A percentile compares a stretch with the other conserved stretches of the same genome.
Evolutionary conservation across 2,888 invertebrate species (phyloP).

Genomic region (Pyrochroa serraticornis): DNA sequence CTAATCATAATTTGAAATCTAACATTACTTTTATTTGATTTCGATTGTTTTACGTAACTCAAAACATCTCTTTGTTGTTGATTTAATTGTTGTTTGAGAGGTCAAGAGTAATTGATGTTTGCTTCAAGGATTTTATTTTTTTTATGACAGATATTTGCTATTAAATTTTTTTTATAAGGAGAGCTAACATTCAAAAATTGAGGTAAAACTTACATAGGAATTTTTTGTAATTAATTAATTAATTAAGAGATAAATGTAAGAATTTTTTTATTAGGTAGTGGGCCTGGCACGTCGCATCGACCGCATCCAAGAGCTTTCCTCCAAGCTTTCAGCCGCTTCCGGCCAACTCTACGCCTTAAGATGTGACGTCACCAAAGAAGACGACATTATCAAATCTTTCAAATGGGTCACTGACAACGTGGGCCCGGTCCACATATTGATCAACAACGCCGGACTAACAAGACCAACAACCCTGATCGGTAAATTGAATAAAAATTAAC

Average conservation of each 20-base stretch:
- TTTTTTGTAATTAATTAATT: too few relatives aligned
- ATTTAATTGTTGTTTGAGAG: neutral
- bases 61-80: neutral
- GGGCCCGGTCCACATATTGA: constrained; percentile 40
- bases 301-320: constrained; percentile 37
- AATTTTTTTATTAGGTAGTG: constrained; percentile 35
- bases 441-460: constrained; percentile 43
- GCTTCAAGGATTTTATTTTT: too few relatives aligned
- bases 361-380: constrained; percentile 42
- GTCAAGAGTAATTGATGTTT: too few relatives aligned
- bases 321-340: constrained; percentile 27
- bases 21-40: neutral
- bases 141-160: too few relatives aligned
- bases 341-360: constrained; percentile 36
- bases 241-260: too few relatives aligned
- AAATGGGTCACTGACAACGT: constrained; percentile 39
- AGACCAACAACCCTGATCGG: constrained; percentile 32
- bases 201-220: too few relatives aligned
- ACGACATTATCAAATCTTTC: constrained; percentile 39
- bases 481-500: too few relatives aligned
- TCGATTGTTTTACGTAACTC: neutral
- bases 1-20: too few relatives aligned
- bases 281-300: constrained; percentile 40
- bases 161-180: too few relatives aligned
- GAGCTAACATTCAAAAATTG: too few relatives aligned